Conservation (phyloP, 2,797 vertebrate species). For the Percopsis omiscomaycus region DNA sequence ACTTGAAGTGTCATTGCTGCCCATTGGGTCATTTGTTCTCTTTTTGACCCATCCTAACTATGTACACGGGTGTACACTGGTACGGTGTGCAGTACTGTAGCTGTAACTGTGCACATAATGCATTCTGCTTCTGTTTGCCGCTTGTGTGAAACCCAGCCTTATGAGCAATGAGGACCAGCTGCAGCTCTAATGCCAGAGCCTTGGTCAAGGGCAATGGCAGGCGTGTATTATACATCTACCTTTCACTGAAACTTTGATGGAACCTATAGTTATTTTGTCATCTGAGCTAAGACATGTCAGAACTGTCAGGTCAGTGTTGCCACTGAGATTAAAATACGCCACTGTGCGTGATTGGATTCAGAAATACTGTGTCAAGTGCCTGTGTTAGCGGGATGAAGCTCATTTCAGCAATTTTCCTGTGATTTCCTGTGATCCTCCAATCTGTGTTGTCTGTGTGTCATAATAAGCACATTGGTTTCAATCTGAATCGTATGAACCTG, state of each 20-base stretch:
- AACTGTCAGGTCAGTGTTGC: no score
- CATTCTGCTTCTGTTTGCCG: constrained; percentile 3
- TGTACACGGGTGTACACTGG: background rate
- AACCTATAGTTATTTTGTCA: no score
- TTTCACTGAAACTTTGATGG: no score
- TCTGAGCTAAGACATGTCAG: no score
- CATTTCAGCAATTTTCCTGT: constrained; percentile 60
- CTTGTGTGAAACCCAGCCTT: no score
- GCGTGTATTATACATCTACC: no score
- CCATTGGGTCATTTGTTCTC: background rate
- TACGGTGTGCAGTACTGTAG: no score
- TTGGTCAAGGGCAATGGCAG: no score
- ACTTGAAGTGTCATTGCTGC: no score
- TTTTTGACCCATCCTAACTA: background rate
- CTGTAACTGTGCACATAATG: background rate
- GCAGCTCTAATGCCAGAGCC: no score
- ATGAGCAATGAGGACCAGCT: no score
- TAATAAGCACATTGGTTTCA: constrained; percentile 71
- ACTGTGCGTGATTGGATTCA: constrained; percentile 23
- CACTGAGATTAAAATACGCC: no score
- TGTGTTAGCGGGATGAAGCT: constrained; percentile 38
- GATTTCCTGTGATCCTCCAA: constrained; percentile 67
- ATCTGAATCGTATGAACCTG: constrained; percentile 69
- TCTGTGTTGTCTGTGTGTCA: constrained; percentile 59
- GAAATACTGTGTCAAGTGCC: constrained; percentile 41